Conservation (phyloP, 2,888 invertebrate genomes). For the Diabrotica balteata region DNA sequence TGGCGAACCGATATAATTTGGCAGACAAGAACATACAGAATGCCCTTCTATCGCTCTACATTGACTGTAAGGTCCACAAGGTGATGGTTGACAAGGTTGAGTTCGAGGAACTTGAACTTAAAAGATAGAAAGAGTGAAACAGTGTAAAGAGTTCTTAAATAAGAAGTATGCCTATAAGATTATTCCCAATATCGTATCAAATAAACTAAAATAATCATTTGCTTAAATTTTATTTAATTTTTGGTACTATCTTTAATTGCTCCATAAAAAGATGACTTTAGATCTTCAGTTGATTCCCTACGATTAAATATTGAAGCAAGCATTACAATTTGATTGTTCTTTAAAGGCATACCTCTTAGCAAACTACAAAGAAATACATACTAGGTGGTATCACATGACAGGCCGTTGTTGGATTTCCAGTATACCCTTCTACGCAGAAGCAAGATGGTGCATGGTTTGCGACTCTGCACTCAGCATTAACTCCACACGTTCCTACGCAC, state of each 20-base stretch:
- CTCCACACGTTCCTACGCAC: constrained; percentile 82
- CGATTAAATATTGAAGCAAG: no score
- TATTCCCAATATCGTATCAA: no score
- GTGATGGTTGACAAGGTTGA: constrained; percentile 76
- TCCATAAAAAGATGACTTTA: no score
- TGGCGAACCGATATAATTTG: constrained; percentile 77
- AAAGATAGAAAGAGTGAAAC: constrained; percentile 25
- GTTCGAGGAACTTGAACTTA: constrained; percentile 59
- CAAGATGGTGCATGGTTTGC: constrained; percentile 85
- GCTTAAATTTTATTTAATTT: no score
- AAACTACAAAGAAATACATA: constrained; percentile 52
- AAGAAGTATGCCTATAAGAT: constrained; percentile 2
- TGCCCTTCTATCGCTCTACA: constrained; percentile 76
- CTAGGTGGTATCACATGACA: constrained; percentile 57
- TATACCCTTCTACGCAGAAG: constrained; percentile 77
- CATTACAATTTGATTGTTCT: no score
- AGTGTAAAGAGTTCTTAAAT: constrained; percentile 22
- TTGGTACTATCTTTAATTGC: no score
- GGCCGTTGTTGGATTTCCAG: constrained; percentile 73
- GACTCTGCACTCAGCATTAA: constrained; percentile 80
- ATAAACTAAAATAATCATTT: no score
- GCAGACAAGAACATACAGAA: constrained; percentile 81
- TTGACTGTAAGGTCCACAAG: constrained; percentile 79
- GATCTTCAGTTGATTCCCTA: no score
- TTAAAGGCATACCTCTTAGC: constrained; percentile 15